Percentiles rank a stretch among this genome's conserved stretches.
These are phyloP conservation scores for Polyergus mexicanus DNA, from an alignment of 1,140 invertebrate species.

Conservation along the genomic window DNA sequence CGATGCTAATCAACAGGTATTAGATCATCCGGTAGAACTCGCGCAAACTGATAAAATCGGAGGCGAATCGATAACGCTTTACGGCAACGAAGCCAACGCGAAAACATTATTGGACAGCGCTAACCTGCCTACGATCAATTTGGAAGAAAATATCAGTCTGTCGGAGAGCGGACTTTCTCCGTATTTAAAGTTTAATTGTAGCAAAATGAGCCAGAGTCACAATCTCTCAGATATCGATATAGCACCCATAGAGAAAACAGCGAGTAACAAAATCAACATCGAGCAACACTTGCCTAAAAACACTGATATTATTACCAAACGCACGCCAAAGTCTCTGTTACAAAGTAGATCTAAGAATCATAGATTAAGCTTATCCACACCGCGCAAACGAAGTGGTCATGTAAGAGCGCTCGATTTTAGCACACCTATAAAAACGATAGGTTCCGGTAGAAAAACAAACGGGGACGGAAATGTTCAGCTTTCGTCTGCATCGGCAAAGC, in stretches of 20 bases:
- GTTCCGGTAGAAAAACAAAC: conserved; percentile 44
- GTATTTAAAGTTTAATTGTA: conserved; percentile 79
- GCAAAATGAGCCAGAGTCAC: conserved; percentile 63
- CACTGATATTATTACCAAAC: conserved; percentile 75
- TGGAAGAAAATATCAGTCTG: conserved; percentile 79
- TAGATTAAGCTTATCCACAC: conserved; percentile 85
- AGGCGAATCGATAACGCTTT: conserved; percentile 81
- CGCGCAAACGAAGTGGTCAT: conserved; percentile 81
- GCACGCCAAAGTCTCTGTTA: conserved; percentile 80
- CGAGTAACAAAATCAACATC: background rate
- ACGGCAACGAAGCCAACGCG: conserved; percentile 75
- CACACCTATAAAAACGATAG: conserved; percentile 79
- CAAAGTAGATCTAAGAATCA: conserved; percentile 82
- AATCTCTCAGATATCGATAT: conserved; percentile 66
- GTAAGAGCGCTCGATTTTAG: conserved; percentile 84
- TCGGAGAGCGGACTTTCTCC: conserved; percentile 81
- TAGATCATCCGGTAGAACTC: background rate
- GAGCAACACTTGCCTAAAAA: conserved; percentile 35
- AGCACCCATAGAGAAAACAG: background rate
- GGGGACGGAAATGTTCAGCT: conserved; percentile 50
- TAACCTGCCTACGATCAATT: conserved; percentile 76
- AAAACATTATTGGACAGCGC: conserved; percentile 66
- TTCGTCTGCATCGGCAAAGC: conserved; percentile 60
- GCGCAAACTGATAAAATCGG: conserved; percentile 1
- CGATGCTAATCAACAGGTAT: conserved; percentile 8